A percentile compares a stretch with the other conserved stretches of the same genome.
Evolutionary conservation across 2,888 invertebrate genomes (phyloP).

Genomic region (Therioaphis trifolii): DNA sequence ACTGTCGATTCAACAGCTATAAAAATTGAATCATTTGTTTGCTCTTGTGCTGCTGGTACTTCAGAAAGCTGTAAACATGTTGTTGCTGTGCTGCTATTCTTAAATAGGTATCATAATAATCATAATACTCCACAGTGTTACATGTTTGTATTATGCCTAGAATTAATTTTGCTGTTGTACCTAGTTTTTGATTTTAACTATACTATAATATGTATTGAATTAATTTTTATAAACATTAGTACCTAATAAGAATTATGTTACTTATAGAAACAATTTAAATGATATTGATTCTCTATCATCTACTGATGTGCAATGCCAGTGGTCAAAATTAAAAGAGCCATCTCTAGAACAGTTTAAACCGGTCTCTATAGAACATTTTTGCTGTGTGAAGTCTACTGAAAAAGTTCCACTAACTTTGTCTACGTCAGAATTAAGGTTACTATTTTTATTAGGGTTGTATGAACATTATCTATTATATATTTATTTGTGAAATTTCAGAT

Average conservation of each 20-base stretch:
- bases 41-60: background rate
- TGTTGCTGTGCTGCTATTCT: background rate
- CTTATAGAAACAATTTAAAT: no score
- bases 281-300: slow-evolving; percentile 12
- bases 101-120: background rate
- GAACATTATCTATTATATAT: background rate
- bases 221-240: no score
- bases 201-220: no score
- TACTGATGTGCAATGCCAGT: slow-evolving; percentile 26
- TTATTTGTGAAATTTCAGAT: slow-evolving; percentile 5
- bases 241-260: no score
- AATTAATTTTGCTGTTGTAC: no score
- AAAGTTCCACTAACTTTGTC: no score
- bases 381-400: background rate
- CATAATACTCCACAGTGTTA: no score
- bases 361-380: slow-evolving; percentile 16
- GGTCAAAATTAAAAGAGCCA: slow-evolving; percentile 31
- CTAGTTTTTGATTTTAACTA: no score
- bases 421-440: background rate
- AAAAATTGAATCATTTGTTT: slow-evolving; percentile 26
- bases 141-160: background rate
- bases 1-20: background rate
- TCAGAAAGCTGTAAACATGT: slow-evolving; percentile 4
- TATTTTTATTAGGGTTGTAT: background rate
- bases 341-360: slow-evolving; percentile 32